Percentiles rank a stretch among this genome's conserved stretches.
Evolutionary conservation across 2,113 vertebrate species (phyloP).

Genomic region (Pollimyrus isidori): DNA sequence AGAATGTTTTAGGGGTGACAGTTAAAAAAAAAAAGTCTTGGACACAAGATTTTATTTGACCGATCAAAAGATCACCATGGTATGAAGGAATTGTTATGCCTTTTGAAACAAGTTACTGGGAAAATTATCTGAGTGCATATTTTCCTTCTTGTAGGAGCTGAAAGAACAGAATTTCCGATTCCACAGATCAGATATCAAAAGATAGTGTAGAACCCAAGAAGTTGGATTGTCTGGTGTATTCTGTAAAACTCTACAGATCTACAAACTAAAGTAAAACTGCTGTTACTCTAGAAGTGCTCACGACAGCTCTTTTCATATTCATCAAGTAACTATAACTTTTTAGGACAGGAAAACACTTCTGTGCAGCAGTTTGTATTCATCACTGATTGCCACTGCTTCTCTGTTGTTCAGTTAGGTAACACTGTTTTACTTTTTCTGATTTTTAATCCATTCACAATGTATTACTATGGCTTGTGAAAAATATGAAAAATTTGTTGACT

Average conservation of each 20-base stretch:
- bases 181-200: neutral
- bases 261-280: neutral
- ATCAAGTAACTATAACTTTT: neutral
- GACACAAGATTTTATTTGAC: neutral
- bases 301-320: neutral
- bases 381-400: neutral
- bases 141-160: neutral
- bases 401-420: neutral
- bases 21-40: neutral
- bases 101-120: neutral
- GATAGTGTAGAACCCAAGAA: neutral
- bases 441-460: neutral
- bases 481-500: neutral
- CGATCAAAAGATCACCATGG: neutral
- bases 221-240: neutral
- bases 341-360: neutral
- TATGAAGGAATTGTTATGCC: neutral
- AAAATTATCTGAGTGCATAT: neutral
- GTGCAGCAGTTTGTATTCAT: neutral
- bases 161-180: neutral
- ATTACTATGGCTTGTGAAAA: neutral
- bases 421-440: neutral
- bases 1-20: neutral
- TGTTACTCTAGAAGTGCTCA: neutral
- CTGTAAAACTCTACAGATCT: neutral